Percentiles rank a stretch among this genome's conserved stretches.
phyloP scores from a whole-genome alignment of 1,140 invertebrate species.

The Cotesia vestalis region DNA sequence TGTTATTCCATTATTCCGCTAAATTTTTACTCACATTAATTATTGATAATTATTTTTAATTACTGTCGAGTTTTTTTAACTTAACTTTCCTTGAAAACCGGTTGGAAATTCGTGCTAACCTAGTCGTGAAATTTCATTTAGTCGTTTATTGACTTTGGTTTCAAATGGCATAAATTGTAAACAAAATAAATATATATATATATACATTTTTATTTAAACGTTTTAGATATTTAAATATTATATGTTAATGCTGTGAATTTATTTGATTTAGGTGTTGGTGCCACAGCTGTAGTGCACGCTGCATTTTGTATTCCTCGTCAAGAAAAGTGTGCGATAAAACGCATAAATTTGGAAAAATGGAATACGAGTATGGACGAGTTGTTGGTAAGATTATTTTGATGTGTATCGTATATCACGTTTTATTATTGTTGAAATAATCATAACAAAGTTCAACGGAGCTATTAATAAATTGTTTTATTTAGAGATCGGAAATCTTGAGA shows the following conservation, averaged over 20 bases:
- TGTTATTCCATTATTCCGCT: no score
- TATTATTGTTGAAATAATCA: no score
- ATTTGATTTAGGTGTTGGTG: slow-evolving; percentile 82
- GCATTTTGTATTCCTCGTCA: slow-evolving; percentile 91
- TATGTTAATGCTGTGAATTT: neutral
- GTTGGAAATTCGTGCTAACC: no score
- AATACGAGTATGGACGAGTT: slow-evolving; percentile 99
- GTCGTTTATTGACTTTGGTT: no score
- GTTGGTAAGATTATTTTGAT: slow-evolving; percentile 66
- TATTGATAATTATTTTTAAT: neutral
- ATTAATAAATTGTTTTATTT: slow-evolving; percentile 11
- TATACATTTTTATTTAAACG: no score
- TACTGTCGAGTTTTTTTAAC: neutral
- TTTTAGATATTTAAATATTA: no score
- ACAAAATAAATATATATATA: no score
- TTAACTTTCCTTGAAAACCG: slow-evolving; percentile 2
- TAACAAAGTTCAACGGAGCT: neutral
- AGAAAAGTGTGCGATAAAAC: slow-evolving; percentile 98
- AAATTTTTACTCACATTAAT: no score
- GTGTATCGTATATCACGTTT: neutral
- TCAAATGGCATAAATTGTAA: no score
- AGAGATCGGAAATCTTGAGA: neutral
- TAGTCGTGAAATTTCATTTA: no score
- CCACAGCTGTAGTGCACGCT: slow-evolving; percentile 94
- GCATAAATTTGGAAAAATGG: slow-evolving; percentile 99